Base-by-base conservation (phyloP, 2,113 vertebrate genomes). In the Scopus umbretta region DNA sequence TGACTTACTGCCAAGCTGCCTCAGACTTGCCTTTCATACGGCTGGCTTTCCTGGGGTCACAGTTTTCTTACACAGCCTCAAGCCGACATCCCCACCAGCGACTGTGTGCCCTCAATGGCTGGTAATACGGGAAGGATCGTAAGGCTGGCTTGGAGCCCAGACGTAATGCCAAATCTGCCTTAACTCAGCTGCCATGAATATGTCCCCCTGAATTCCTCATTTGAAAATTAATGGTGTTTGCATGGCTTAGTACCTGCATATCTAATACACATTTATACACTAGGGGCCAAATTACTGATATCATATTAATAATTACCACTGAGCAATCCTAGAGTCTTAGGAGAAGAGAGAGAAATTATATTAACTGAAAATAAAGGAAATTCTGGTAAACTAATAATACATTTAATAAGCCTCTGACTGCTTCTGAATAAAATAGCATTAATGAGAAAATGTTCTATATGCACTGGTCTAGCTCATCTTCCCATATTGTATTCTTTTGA, bases 1-100 rank as follows among this genome's bases (percentile, higher is more conserved):
- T 96, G 94, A 87, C 86, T 91, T 49, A 45, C 83, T 95, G 94
- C 95, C 92, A 96, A 86, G 73, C 62, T 70, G 32, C 65, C 50
- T 87, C 73, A 73, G 73, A 92, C 61, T 49, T 62, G 56, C 49
- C 78, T 94, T 96, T 86, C 89, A 73, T 52, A 42, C 18, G 45
- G 49, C 47, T 86, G 53, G n/a, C 66, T 95, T 94, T 95, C 68
- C 80, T 67, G 65, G 36, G 52, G 25, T 84, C 55, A 96, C 72
- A 90, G 80, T 52, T 88, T 92, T 88, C 86, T 78, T 22, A 50
- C 2, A 29, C 17, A 93, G 80, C 83, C 88, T 71, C 34, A 34
- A 71, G 80, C 61, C 78, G 86, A 96, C 86, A 93, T 62, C 79
- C 47, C 61, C 75, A 71, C 50, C 56, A 67, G 80, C 3, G 2